Base-by-base conservation (phyloP, 2,888 invertebrate genomes). In the Meiosimyza platycephala region DNA sequence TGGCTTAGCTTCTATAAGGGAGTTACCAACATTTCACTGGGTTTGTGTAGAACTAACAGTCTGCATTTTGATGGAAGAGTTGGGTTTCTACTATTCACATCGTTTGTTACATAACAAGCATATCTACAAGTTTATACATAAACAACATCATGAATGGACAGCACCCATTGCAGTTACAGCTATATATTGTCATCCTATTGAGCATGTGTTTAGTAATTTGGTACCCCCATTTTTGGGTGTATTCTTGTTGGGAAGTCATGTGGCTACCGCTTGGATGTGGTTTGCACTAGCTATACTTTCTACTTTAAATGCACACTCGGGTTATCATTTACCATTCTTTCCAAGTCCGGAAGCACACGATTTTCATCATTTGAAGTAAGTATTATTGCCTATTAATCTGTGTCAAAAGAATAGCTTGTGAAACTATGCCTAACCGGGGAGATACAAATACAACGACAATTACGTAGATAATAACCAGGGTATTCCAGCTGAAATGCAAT, bases 101-200 rank as follows among this genome's bases (percentile, higher is more conserved):
- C 91, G 95, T 90, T 85, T 94, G 75, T 88, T 95, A 50, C 95
- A 95, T 82, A 91, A 91, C 80, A 91, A 92, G 75, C 88, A 89
- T 77, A 86, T 95, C 69, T 95, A 95, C 88, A 94, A 93, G 82
- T 90, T 91, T 82, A 93, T 95, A 78, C 95, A 95, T 87, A 95
- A 95, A 85, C 90, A 92, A 79, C 95, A 95, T 85, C 95, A 95
- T 80, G 94, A 95, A 85, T 95, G 95, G 95, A 94, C 93, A 2
- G 93, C 95, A 0, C 95, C 95, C 0, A 92, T 95, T 68, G 93
- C 95, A n/a, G 91, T 95, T 5, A 92, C 94, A 0, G 92, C 94
- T 15, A 88, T 94, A 57, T 95, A 95, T 85, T 93, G 93, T 79
- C 94, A 95, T 87, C 95, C 95, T 0, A 84, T 94, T 59, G 91